Percentiles rank a stretch among this genome's conserved stretches.
Evolutionary conservation across 2,888 invertebrate species (phyloP).

Genomic region (Isotomurus palustris): DNA sequence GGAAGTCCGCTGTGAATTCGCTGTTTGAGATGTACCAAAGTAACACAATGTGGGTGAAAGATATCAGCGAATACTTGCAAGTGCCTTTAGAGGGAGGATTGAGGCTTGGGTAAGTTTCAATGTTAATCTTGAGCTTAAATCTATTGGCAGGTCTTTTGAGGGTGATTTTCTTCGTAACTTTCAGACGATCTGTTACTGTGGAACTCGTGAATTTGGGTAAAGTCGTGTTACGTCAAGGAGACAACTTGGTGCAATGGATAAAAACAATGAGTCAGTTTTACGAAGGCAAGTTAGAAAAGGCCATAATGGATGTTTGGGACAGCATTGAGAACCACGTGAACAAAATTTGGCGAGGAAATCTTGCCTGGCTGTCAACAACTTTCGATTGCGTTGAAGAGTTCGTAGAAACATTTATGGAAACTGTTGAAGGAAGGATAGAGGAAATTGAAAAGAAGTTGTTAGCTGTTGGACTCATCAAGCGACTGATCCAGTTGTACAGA

Average conservation of each 20-base stretch:
- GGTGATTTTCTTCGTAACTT: no score
- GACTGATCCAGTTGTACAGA: slow-evolving; percentile 39
- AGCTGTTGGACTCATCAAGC: slow-evolving; percentile 38
- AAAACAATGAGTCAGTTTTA: slow-evolving; percentile 3
- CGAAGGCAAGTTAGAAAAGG: slow-evolving; percentile 33
- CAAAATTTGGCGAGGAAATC: slow-evolving; percentile 29
- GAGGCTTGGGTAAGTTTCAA: no score
- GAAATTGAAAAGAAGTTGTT: slow-evolving; percentile 38
- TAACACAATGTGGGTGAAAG: no score
- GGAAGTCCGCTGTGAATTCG: no score
- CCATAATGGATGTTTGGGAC: slow-evolving; percentile 36
- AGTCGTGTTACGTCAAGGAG: no score
- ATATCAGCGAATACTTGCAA: no score
- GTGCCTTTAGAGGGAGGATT: no score
- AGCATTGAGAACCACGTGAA: slow-evolving; percentile 22
- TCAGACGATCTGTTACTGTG: no score
- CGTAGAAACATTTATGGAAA: slow-evolving; percentile 31
- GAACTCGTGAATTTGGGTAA: no score
- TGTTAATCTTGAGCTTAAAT: no score
- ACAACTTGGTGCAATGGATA: not conserved
- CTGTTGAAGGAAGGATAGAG: slow-evolving; percentile 40
- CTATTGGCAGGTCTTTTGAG: no score
- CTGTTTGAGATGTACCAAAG: no score
- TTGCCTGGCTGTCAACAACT: slow-evolving; percentile 12
- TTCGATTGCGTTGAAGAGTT: slow-evolving; percentile 25